phyloP scores from a whole-genome alignment of 1,140 invertebrate genomes.

The Physella acuta region DNA sequence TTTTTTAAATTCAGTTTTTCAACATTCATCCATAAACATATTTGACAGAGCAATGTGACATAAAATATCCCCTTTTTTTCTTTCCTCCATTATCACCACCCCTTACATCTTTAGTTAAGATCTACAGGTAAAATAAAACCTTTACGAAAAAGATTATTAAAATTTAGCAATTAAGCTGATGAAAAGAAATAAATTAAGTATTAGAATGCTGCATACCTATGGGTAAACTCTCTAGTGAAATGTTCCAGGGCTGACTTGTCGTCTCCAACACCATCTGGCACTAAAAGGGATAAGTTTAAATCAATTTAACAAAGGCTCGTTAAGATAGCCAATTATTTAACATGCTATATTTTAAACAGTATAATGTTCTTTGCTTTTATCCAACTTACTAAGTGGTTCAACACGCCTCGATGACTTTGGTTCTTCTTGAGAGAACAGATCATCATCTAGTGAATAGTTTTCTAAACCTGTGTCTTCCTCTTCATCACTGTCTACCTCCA shows the following conservation, averaged over 20 bases:
- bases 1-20: no score
- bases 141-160: no score
- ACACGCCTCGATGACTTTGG: conserved; percentile 68
- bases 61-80: no score
- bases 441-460: conserved; percentile 74
- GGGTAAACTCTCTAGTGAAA: conserved; percentile 82
- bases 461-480: conserved; percentile 80
- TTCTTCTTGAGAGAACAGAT: conserved; percentile 71
- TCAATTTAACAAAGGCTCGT: not conserved
- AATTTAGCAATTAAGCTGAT: no score
- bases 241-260: conserved; percentile 82
- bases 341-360: not conserved
- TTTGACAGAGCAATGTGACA: no score
- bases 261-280: conserved; percentile 82
- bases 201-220: conserved; percentile 57
- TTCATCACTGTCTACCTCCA: conserved; percentile 67
- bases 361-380: no score
- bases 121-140: no score
- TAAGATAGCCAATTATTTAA: not conserved
- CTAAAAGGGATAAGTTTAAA: conserved; percentile 65
- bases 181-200: no score
- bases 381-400: conserved; percentile 74
- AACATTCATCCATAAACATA: no score
- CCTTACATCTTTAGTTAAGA: no score
- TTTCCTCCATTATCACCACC: no score